Base-by-base conservation (phyloP, 2,888 invertebrate species). In the Sturmia bella region DNA sequence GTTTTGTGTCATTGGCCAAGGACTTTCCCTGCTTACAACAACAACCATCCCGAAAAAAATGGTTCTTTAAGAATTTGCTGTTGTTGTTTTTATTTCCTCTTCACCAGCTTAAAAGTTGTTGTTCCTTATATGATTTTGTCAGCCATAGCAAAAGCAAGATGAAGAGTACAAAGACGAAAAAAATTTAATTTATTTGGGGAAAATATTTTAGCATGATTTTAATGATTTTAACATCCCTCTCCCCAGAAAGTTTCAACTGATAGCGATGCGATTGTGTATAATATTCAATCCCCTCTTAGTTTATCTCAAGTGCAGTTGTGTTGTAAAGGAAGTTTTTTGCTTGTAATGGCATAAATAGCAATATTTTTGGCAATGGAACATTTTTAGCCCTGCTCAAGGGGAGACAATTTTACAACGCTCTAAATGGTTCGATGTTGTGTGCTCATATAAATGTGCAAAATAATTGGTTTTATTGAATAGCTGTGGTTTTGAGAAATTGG, bases 1-100 rank as follows among this genome's bases (percentile, higher is more conserved):
- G 86, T 86, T 87, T 88, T 83, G 85, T 89, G 88, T 89, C 89
- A 89, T 89, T 88, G 88, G 88, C 88, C 88, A 89, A 89, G 88
- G 87, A 89, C 88, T 87, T 87, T 87, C 85, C 86, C 85, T 87
- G 86, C 85, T 86, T 72, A 59, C 52, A 79, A 77, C 52, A 79
- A 77, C 64, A 77, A 75, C 63, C 64, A 59, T 39, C 21, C 43
- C 50, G 27, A 39, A 50, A 57, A 74, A 73, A 41, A 19, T 27
- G 39, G 59, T 59, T 32, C 27, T 19, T 32, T 0, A 11, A 11
- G 13, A 15, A 43, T 13, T 41, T 41, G 24, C 43, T 43, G 6
- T 59, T 68, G 43, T 61, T 59, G 0, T 61, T 32, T 27, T 37
- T 63, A 43, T 43, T 59, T 45, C 76, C 57, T 41, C 54, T 64